These are phyloP conservation scores for Phoebastria nigripes DNA, from an alignment of 2,797 vertebrate species.

Conservation along the genomic window DNA sequence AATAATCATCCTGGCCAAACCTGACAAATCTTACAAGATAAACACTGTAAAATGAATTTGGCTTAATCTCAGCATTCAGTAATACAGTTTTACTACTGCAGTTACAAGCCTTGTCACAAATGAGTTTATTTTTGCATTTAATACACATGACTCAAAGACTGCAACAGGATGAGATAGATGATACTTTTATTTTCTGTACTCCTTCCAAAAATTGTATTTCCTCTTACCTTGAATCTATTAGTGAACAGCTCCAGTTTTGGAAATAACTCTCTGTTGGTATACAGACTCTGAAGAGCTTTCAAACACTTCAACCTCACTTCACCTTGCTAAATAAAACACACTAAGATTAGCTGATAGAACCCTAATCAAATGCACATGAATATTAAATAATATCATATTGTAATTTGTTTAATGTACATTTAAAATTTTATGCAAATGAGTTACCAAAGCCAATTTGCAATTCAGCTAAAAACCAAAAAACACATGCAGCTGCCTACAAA, in stretches of 20 bases:
- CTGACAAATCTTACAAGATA: background rate
- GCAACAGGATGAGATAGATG: background rate
- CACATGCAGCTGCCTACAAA: background rate
- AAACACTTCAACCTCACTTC: conserved; percentile 98
- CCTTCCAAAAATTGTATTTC: background rate
- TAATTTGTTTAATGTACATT: conserved; percentile 14
- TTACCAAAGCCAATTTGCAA: background rate
- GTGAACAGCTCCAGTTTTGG: conserved; percentile 98
- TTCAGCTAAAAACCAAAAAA: background rate
- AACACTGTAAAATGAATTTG: background rate
- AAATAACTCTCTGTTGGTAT: conserved; percentile 97
- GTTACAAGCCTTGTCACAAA: background rate
- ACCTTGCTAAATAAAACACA: conserved; percentile 88
- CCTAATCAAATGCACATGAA: conserved; percentile 19
- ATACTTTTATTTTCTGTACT: background rate
- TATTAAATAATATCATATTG: background rate
- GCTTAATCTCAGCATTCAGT: background rate
- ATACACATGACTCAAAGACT: background rate
- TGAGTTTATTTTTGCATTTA: background rate
- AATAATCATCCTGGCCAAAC: background rate
- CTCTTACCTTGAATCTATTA: conserved; percentile 95
- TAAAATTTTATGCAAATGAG: background rate
- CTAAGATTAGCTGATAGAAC: background rate
- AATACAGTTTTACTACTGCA: background rate
- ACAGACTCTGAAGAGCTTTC: conserved; percentile 97